These are phyloP conservation scores for Petrocephalus schoutedeni DNA, from an alignment of 2,797 vertebrate species.

Conservation along the genomic window DNA sequence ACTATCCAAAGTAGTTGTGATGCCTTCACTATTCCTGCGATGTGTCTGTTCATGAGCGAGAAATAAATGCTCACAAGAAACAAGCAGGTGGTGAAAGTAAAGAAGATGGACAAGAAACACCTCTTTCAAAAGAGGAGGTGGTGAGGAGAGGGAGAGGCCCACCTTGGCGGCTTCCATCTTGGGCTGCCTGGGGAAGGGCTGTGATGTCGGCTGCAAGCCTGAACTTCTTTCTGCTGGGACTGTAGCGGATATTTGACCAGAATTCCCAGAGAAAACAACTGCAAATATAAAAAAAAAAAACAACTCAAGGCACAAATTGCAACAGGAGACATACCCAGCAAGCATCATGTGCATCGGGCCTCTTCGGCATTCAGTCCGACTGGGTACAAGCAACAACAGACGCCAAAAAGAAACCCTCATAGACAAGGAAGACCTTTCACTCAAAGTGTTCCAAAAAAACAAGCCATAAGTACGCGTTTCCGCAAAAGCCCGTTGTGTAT, in stretches of 20 bases:
- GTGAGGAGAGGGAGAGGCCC: constrained; percentile 12
- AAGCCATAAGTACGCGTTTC: no score
- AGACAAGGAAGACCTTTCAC: no score
- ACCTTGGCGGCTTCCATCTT: constrained; percentile 78
- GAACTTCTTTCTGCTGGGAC: constrained; percentile 46
- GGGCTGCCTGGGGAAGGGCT: constrained; percentile 49
- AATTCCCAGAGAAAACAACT: constrained; percentile 64
- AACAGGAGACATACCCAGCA: neutral
- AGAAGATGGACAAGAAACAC: neutral
- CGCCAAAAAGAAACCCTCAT: no score
- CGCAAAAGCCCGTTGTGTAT: no score
- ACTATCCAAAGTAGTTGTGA: neutral
- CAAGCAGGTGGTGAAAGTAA: neutral
- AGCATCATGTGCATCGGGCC: neutral
- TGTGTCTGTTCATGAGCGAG: neutral
- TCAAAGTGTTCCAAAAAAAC: no score
- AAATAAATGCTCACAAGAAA: neutral
- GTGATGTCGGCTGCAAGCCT: constrained; percentile 51
- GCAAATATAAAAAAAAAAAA: constrained; percentile 16
- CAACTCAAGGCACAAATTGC: neutral
- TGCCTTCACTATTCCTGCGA: neutral
- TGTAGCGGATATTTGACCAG: constrained; percentile 56
- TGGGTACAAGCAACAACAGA: neutral
- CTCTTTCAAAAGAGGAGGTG: neutral
- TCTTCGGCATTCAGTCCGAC: neutral